Base-by-base conservation (phyloP, 2,797 vertebrate genomes). In the Morus bassanus region DNA sequence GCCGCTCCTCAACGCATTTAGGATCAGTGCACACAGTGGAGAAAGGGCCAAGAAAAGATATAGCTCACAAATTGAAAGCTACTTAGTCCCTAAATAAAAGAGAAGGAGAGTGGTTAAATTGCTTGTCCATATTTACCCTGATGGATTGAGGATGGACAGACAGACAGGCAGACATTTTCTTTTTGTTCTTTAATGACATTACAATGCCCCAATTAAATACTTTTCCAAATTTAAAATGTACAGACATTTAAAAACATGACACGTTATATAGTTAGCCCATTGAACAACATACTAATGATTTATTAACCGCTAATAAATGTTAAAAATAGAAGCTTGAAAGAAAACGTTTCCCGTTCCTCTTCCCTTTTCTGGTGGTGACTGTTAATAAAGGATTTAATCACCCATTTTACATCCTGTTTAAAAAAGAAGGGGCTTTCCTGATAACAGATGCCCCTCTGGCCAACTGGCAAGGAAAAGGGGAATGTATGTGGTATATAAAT, bases 391-490 rank as follows among this genome's bases (percentile, higher is more conserved):
- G 77, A 81, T 95, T 96, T 93, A 88, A 91, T 92, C 85, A 83
- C 68, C 79, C 90, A 69, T 88, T 97, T 96, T 91, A 94, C 89
- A 96, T 59, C 94, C 90, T 92, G 86, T 70, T 96, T 91, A 53
- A 94, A 93, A 87, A 90, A 89, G 73, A 95, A 85, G 79, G 57
- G 86, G 23, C 79, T 95, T 94, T 77, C 89, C 91, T 77, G 84
- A 95, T 96, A 95, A 94, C 93, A 95, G 94, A 97, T 96, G 95
- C 96, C 95, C 87, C 93, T 91, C 80, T 88, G 87, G 95, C 94
- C 92, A 94, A 88, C 82, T 82, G 79, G 73, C 87, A 93, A 87
- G 79, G 91, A 65, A 79, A 95, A 95, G 67, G 67, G 28, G 63
- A 90, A 96, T 65, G 76, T 79, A 81, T 84, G 85, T 89, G 74